Evolutionary conservation across 2,113 vertebrate species (phyloP).

Genomic region (cattle (Bos taurus)): ARS-UCD2.0 NC_037343.1:67093501-67094000

Average conservation of each 20-base stretch:
- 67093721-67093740: constrained; percentile 4
- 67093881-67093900: background rate
- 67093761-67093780: background rate
- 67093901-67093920: background rate
- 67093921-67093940: background rate
- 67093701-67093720: background rate
- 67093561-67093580: background rate
- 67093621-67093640: background rate
- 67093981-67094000: background rate
- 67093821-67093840: background rate
- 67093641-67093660: background rate
- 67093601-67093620: background rate
- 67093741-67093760: background rate
- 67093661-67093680: background rate
- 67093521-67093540: background rate
- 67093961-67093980: too few species aligned
- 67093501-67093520: background rate
- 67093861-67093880: background rate
- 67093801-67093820: background rate
- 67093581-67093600: background rate
- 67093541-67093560: background rate
- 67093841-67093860: background rate
- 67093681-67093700: background rate
- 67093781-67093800: background rate
- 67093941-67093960: too few species aligned